Conservation (phyloP, 2,888 invertebrate genomes). For the Rhogogaster chlorosoma region DNA sequence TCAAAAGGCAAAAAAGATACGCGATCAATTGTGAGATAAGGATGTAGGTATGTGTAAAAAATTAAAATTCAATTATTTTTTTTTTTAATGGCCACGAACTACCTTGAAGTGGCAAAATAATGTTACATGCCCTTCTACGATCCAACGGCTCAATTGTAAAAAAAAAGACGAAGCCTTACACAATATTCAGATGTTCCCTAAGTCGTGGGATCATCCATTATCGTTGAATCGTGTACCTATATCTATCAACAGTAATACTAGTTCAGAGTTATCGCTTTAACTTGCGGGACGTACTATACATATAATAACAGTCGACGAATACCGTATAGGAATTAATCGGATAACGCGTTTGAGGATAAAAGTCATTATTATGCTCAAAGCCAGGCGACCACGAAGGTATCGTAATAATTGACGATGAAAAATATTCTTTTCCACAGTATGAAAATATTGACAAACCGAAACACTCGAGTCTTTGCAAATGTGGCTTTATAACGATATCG, state of each 20-base stretch:
- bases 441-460: slow-evolving; percentile 22
- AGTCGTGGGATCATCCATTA: not conserved
- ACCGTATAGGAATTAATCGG: not conserved
- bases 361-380: slow-evolving; percentile 19
- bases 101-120: too few relatives aligned
- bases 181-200: not conserved
- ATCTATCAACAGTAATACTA: not conserved
- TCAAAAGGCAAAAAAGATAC: too few relatives aligned
- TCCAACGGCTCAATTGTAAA: too few relatives aligned
- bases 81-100: too few relatives aligned
- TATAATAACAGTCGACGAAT: not conserved
- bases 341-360: not conserved
- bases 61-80: too few relatives aligned
- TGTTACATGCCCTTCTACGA: too few relatives aligned
- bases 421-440: not conserved
- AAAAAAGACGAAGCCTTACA: too few relatives aligned
- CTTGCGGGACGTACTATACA: not conserved
- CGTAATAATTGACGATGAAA: not conserved
- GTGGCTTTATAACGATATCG: not conserved
- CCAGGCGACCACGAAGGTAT: slow-evolving; percentile 44
- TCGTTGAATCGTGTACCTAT: slow-evolving; percentile 5
- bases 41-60: too few relatives aligned
- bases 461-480: slow-evolving; percentile 33
- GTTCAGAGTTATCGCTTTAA: not conserved
- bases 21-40: too few relatives aligned